Base-by-base conservation (phyloP, 2,888 invertebrate genomes). In the Flexamia atlantica region DNA sequence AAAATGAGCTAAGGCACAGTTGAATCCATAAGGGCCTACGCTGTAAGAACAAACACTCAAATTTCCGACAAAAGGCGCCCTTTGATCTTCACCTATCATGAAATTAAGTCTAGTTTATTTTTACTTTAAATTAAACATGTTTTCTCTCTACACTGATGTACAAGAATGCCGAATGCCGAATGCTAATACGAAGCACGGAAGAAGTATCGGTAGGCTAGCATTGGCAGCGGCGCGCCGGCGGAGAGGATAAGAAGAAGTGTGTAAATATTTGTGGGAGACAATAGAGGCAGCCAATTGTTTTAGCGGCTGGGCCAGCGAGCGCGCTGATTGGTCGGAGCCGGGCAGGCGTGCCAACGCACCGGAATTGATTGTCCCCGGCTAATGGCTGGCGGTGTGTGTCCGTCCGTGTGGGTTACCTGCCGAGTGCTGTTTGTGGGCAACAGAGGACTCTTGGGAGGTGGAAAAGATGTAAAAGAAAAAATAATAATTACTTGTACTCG, bases 341-440 rank as follows among this genome's bases (percentile, higher is more conserved):
- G 40, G 82, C 82, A 83, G 82, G 82, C 82, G 82, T 83, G 40
- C 82, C 82, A 53, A 53, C 36, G 28, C 40, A 17, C 40, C 74
- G 40, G 36, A 32, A 83, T 83, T 74, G 82, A 83, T 83, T 83
- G 74, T 83, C 82, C 82, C 72, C 30, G 42, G 74, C 82, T 83
- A 83, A 83, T 83, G 82, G 82, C 53, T 28, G 76, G 76, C 76
- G 7, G 70, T 40, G 40, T 70, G 70, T 70, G 70, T 70, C 70
- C 40, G 23, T 40, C 74, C 46, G 28, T 76, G 46, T 50, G 28
- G 46, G 28, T 50, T 46, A 28, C 42, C 40, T 40, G 40, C 12
- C 12, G 12, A 7, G n/a, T 17, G 46, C 17, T 46, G n/a, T 3
- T 17, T 46, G 36, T 9, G 9, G 36, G 36, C 4, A 9, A 36